Percentiles rank a stretch among this genome's conserved stretches.
Evolutionary conservation across 2,888 invertebrate species (phyloP).

Genomic region (Synanthedon tipuliformis): DNA sequence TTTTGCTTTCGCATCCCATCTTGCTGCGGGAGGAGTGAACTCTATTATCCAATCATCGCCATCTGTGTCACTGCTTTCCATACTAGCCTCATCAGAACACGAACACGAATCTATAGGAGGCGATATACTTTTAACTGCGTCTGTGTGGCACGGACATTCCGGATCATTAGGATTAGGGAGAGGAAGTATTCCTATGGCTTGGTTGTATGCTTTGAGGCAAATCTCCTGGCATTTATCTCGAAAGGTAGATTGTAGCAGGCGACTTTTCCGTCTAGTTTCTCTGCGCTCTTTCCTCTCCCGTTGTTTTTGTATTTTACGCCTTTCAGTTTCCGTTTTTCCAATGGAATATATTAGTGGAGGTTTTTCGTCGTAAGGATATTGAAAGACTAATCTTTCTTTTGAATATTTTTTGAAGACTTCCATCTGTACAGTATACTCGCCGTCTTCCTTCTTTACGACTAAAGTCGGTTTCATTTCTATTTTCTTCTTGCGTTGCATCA

Average conservation of each 20-base stretch:
- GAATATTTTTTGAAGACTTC: constrained; percentile 61
- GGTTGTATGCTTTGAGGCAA: constrained; percentile 59
- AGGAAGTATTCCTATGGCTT: constrained; percentile 53
- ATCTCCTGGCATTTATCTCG: constrained; percentile 60
- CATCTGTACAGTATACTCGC: constrained; percentile 57
- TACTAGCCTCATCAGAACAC: constrained; percentile 42
- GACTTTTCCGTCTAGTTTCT: constrained; percentile 50
- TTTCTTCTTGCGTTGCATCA: constrained; percentile 52
- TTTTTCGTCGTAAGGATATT: constrained; percentile 60
- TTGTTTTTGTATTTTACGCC: constrained; percentile 37
- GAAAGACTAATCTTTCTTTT: constrained; percentile 44
- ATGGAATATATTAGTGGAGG: constrained; percentile 48
- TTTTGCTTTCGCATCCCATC: constrained; percentile 48
- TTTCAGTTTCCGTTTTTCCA: constrained; percentile 53
- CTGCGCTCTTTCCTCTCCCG: constrained; percentile 50
- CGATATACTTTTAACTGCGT: constrained; percentile 15
- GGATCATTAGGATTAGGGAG: constrained; percentile 48
- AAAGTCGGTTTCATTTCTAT: constrained; percentile 51
- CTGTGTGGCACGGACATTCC: constrained; percentile 46
- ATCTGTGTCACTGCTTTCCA: constrained; percentile 52
- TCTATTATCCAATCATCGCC: constrained; percentile 58
- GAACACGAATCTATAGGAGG: constrained; percentile 54
- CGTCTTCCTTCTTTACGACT: constrained; percentile 43
- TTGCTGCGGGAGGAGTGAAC: constrained; percentile 52
- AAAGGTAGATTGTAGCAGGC: constrained; percentile 52